Evolutionary conservation across 2,888 invertebrate species (phyloP).

Genomic region (Maniola hyperantus): DNA sequence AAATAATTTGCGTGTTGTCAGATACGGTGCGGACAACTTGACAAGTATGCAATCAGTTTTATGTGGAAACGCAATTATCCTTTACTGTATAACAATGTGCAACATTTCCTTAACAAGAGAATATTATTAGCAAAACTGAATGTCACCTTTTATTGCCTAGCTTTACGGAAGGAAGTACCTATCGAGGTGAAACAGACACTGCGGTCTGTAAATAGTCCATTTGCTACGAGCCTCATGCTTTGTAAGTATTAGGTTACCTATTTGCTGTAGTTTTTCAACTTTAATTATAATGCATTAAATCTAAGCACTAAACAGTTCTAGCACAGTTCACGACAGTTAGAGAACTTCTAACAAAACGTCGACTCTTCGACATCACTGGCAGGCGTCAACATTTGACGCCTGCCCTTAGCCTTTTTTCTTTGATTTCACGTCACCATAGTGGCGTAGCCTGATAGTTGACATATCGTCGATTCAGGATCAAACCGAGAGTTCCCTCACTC

Average conservation of each 20-base stretch:
- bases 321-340: no score
- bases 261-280: background rate
- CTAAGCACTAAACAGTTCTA: no score
- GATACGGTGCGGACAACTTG: background rate
- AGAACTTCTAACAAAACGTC: no score
- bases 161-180: slow-evolving; percentile 6
- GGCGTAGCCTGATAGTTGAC: no score
- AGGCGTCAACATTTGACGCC: no score
- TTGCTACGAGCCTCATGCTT: background rate
- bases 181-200: slow-evolving; percentile 8
- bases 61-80: background rate
- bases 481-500: no score
- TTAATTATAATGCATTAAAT: background rate
- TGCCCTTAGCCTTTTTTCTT: no score
- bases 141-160: slow-evolving; percentile 12
- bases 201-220: slow-evolving; percentile 10
- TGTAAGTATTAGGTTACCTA: background rate
- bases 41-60: background rate
- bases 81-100: background rate
- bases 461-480: no score
- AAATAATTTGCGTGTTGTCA: no score
- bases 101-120: slow-evolving; percentile 10
- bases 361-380: no score
- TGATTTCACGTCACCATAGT: no score
- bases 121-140: slow-evolving; percentile 3